Conservation (phyloP, 1,140 invertebrate genomes). For the Sycophaga agraensis region DNA sequence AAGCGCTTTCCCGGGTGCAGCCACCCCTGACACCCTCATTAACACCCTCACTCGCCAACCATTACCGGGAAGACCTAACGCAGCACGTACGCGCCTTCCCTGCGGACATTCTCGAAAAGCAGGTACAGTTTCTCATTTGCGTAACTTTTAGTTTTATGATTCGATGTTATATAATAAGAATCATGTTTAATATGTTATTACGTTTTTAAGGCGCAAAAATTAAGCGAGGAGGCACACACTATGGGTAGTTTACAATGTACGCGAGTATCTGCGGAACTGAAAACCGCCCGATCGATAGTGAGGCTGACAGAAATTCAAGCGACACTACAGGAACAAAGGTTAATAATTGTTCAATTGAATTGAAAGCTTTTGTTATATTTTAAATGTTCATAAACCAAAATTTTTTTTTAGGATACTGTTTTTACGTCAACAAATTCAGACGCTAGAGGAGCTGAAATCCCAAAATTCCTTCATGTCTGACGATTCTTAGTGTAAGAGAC, state of each 20-base stretch:
- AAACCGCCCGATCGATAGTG: slow-evolving; percentile 90
- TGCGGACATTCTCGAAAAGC: slow-evolving; percentile 88
- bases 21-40: slow-evolving; percentile 66
- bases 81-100: slow-evolving; percentile 90
- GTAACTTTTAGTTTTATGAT: too few relatives aligned
- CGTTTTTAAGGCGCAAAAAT: slow-evolving; percentile 73
- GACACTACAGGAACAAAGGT: slow-evolving; percentile 96
- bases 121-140: slow-evolving; percentile 61
- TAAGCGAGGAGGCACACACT: slow-evolving; percentile 80
- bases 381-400: neutral
- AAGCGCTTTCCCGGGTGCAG: slow-evolving; percentile 56
- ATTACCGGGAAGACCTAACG: slow-evolving; percentile 88
- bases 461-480: slow-evolving; percentile 89
- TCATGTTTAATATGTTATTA: too few relatives aligned
- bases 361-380: too few relatives aligned
- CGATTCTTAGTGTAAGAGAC: slow-evolving; percentile 64
- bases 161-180: too few relatives aligned
- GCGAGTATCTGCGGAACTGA: slow-evolving; percentile 90
- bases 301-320: slow-evolving; percentile 95
- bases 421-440: slow-evolving; percentile 85
- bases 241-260: slow-evolving; percentile 87
- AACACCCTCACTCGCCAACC: slow-evolving; percentile 86
- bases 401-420: slow-evolving; percentile 77
- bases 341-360: slow-evolving; percentile 5
- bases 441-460: slow-evolving; percentile 86